Conservation (phyloP, 1,140 invertebrate genomes). For the Atta texana region DNA sequence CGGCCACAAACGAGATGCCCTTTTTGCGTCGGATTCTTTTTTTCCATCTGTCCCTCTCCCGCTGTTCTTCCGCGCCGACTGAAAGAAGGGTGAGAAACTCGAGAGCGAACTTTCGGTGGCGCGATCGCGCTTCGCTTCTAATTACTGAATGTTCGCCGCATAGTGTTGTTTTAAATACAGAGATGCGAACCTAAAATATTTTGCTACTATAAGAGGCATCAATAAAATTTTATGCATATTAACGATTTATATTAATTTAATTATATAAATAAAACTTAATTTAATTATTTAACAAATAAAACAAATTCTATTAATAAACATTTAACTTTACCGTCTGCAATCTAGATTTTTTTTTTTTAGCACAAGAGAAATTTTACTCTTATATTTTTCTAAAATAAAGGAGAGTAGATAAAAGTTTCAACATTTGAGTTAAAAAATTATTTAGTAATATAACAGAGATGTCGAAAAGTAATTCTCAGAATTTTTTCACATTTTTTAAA, state of each 20-base stretch:
- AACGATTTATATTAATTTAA: not conserved
- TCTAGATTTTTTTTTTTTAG: too few relatives aligned
- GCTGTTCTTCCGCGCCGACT: not conserved
- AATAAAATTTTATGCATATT: not conserved
- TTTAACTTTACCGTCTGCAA: too few relatives aligned
- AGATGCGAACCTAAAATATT: not conserved
- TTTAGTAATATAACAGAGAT: too few relatives aligned
- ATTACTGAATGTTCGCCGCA: conserved; percentile 20
- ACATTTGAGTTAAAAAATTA: too few relatives aligned
- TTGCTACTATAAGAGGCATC: not conserved
- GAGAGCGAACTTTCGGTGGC: conserved; percentile 34
- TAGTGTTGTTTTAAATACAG: not conserved
- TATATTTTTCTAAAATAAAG: too few relatives aligned
- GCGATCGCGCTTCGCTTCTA: conserved; percentile 40
- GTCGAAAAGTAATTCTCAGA: too few relatives aligned
- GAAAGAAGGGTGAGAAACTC: conserved; percentile 35
- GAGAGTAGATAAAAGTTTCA: too few relatives aligned
- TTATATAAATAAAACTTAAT: not conserved
- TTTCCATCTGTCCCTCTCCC: conserved; percentile 21
- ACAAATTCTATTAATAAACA: not conserved
- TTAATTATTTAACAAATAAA: conserved; percentile 21
- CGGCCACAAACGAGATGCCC: conserved; percentile 55
- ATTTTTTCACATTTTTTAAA: too few relatives aligned
- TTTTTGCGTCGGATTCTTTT: conserved; percentile 61
- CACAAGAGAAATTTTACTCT: too few relatives aligned